phyloP scores from a whole-genome alignment of 2,113 vertebrate species.

The Xenotilapia flavipinnis region DNA sequence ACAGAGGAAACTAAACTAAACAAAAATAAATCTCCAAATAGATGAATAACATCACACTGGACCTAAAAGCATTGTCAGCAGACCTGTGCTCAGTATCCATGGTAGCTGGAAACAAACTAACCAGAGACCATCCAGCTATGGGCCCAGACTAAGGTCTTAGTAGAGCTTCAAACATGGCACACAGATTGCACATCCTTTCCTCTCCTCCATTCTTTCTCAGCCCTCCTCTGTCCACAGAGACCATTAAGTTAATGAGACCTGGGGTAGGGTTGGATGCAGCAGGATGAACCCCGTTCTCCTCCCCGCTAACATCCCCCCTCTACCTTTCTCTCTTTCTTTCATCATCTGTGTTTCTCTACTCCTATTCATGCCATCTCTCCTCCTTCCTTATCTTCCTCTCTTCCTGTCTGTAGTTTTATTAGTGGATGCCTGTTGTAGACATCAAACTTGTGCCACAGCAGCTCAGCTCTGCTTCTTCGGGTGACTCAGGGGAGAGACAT shows the following conservation, averaged over 20 bases:
- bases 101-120: neutral
- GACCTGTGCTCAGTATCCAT: neutral
- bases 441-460: slow-evolving; percentile 66
- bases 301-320: neutral
- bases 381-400: neutral
- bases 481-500: slow-evolving; percentile 71
- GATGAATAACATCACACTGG: neutral
- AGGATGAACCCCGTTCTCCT: slow-evolving; percentile 64
- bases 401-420: slow-evolving; percentile 13
- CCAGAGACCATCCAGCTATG: neutral
- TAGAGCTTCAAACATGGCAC: neutral
- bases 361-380: neutral
- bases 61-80: neutral
- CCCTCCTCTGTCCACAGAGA: slow-evolving; percentile 54
- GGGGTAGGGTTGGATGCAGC: slow-evolving; percentile 68
- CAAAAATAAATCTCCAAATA: neutral
- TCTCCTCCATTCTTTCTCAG: neutral
- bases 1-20: neutral
- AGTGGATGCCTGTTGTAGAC: slow-evolving; percentile 1
- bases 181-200: neutral
- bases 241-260: slow-evolving; percentile 88
- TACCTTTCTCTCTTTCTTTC: neutral
- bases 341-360: neutral
- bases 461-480: slow-evolving; percentile 77
- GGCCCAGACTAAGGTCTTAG: neutral